A percentile compares a stretch with the other conserved stretches of the same genome.
Evolutionary conservation across 2,797 vertebrate genomes (phyloP).

Genomic region (Coregonus sp.): DNA sequence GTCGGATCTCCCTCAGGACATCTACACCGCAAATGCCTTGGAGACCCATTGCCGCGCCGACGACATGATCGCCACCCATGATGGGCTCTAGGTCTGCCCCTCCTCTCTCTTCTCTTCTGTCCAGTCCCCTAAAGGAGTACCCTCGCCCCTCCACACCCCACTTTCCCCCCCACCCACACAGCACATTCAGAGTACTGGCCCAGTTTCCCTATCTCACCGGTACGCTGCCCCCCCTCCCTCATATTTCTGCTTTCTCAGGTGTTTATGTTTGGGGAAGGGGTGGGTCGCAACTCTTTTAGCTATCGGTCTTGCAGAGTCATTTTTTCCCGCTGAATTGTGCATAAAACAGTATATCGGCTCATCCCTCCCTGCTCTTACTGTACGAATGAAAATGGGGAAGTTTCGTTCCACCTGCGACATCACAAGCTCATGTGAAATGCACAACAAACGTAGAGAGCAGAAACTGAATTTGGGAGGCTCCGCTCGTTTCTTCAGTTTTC

Average conservation of each 20-base stretch:
- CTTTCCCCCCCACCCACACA: constrained; percentile 15
- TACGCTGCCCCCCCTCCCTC: constrained; percentile 31
- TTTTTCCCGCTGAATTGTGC: neutral
- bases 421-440: constrained; percentile 16
- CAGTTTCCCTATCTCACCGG: constrained; percentile 16
- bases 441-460: constrained; percentile 39
- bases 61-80: constrained; percentile 87
- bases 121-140: constrained; percentile 3
- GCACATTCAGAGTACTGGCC: constrained; percentile 13
- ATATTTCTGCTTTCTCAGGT: constrained; percentile 77
- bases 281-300: constrained; percentile 1
- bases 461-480: constrained; percentile 41
- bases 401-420: constrained; percentile 23
- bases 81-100: constrained; percentile 85
- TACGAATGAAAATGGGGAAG: constrained; percentile 50
- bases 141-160: constrained; percentile 7
- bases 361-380: constrained; percentile 32
- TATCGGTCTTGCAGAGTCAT: neutral
- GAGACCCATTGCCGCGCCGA: constrained; percentile 93
- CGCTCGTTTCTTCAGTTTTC: constrained; percentile 42
- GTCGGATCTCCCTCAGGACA: constrained; percentile 98
- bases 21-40: constrained; percentile 98
- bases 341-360: neutral
- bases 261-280: constrained; percentile 56
- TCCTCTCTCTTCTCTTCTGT: constrained; percentile 14